These are phyloP conservation scores for Subacronicta megacephala DNA, from an alignment of 2,888 invertebrate species.

Conservation along the genomic window DNA sequence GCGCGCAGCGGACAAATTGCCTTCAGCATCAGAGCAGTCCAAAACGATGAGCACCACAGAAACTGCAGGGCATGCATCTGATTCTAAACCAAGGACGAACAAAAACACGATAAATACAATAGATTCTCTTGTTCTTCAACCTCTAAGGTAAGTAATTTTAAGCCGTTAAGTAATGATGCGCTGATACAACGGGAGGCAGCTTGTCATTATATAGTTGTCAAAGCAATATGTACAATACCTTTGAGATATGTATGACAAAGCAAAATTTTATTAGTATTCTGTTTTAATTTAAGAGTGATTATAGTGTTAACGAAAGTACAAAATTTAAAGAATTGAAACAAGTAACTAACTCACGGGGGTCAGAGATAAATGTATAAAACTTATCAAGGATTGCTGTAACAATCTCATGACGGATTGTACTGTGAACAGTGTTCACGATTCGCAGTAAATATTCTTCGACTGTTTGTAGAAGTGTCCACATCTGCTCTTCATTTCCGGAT, in stretches of 20 bases:
- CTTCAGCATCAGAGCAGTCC: slow-evolving; percentile 76
- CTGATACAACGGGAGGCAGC: no score
- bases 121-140: no score
- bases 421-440: slow-evolving; percentile 68
- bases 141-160: no score
- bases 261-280: no score
- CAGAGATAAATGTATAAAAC: slow-evolving; percentile 90
- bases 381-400: slow-evolving; percentile 89
- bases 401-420: slow-evolving; percentile 81
- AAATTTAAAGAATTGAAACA: not conserved
- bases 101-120: not conserved
- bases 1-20: slow-evolving; percentile 71
- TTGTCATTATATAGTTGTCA: no score
- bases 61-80: slow-evolving; percentile 89
- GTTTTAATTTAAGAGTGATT: no score
- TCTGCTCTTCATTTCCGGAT: slow-evolving; percentile 66
- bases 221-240: no score
- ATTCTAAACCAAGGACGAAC: slow-evolving; percentile 64
- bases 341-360: slow-evolving; percentile 80
- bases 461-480: slow-evolving; percentile 71
- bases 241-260: no score
- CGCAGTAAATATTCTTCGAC: slow-evolving; percentile 78
- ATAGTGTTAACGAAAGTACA: no score
- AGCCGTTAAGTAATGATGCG: no score
- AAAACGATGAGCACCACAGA: slow-evolving; percentile 90